Conservation (phyloP, 2,797 vertebrate genomes). For the Labeo calbasu region DNA sequence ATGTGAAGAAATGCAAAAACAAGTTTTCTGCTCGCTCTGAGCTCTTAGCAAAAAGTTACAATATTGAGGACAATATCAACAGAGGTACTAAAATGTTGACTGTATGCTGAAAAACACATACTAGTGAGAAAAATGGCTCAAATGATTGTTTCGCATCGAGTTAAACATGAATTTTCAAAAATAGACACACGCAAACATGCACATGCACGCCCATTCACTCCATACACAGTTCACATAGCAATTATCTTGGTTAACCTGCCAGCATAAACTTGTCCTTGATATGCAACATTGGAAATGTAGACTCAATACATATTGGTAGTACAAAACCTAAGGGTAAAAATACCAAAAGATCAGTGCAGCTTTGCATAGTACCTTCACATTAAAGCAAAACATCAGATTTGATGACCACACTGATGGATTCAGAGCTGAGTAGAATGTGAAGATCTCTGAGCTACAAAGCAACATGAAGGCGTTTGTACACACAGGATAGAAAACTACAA, state of each 20-base stretch:
- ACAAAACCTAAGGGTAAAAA: slow-evolving; percentile 65
- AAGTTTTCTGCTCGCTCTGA: slow-evolving; percentile 14
- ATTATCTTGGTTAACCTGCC: slow-evolving; percentile 62
- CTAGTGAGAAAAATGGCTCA: slow-evolving; percentile 60
- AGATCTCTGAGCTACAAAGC: slow-evolving; percentile 52
- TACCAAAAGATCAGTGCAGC: slow-evolving; percentile 57
- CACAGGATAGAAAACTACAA: slow-evolving; percentile 34
- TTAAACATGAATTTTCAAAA: slow-evolving; percentile 26
- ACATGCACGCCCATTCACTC: slow-evolving; percentile 28
- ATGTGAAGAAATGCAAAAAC: slow-evolving; percentile 18
- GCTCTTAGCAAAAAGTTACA: slow-evolving; percentile 27
- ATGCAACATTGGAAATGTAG: slow-evolving; percentile 60
- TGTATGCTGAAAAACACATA: slow-evolving; percentile 40
- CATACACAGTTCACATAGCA: slow-evolving; percentile 42
- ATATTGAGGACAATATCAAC: slow-evolving; percentile 28
- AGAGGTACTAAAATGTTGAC: slow-evolving; percentile 36
- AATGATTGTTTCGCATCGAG: slow-evolving; percentile 54
- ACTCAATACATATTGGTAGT: slow-evolving; percentile 65
- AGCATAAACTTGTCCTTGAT: slow-evolving; percentile 65
- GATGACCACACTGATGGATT: slow-evolving; percentile 12
- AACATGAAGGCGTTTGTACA: slow-evolving; percentile 52
- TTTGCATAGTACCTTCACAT: slow-evolving; percentile 71
- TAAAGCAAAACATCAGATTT: slow-evolving; percentile 45
- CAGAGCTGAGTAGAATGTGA: slow-evolving; percentile 30
- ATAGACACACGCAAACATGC: slow-evolving; percentile 44